These are phyloP conservation scores for Philonicus albiceps DNA, from an alignment of 2,888 invertebrate species.

Conservation along the genomic window DNA sequence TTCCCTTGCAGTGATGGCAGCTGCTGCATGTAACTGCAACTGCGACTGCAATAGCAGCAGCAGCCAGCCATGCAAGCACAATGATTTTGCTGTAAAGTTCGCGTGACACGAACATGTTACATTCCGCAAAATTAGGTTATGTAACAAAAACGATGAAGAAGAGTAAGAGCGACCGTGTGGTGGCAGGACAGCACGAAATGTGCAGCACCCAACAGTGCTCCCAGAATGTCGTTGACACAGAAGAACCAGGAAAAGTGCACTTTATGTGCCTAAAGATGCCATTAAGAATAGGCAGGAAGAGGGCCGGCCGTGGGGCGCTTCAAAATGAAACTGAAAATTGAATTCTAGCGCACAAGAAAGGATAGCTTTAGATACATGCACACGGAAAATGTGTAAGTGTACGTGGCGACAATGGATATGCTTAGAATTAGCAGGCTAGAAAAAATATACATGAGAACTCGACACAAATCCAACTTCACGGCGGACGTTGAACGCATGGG, in stretches of 20 bases:
- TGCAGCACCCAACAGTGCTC: background rate
- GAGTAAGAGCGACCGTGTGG: background rate
- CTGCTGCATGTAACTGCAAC: background rate
- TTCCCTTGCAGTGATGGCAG: background rate
- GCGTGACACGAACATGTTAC: conserved; percentile 29
- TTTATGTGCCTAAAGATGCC: conserved; percentile 23
- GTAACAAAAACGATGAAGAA: conserved; percentile 4
- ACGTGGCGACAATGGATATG: background rate
- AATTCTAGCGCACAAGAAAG: background rate
- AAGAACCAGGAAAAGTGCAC: conserved; percentile 35
- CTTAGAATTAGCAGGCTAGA: background rate
- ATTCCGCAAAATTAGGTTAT: conserved; percentile 31
- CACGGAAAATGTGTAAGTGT: background rate
- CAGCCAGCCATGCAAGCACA: background rate
- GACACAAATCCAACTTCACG: background rate
- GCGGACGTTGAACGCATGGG: background rate
- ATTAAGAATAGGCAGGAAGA: background rate
- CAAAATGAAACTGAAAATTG: conserved; percentile 33
- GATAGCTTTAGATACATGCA: background rate
- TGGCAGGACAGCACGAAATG: background rate
- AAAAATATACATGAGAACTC: background rate
- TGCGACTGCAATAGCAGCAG: background rate
- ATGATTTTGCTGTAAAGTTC: background rate
- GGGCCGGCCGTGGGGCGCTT: background rate
- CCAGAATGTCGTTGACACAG: conserved; percentile 34